Base-by-base conservation (phyloP, 2,797 vertebrate genomes). In the Oreochromis mossambicus region DNA sequence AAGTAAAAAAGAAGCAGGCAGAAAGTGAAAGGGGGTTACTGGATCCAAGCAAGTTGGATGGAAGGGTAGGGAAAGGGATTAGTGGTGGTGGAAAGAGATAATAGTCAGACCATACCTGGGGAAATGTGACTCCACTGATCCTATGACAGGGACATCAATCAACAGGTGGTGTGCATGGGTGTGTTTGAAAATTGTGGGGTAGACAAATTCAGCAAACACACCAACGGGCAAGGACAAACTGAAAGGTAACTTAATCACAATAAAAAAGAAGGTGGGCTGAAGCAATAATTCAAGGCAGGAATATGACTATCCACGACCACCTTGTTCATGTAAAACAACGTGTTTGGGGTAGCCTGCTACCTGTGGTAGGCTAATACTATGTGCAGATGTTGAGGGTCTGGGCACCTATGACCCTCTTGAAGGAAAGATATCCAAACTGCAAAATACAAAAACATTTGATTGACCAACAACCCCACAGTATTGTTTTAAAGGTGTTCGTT, bases 71-170 rank as follows among this genome's bases (percentile, higher is more conserved):
- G 66, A 43, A 66, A 19, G 29, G 68, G 41, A 13, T 46, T 79
- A 14, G 82, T 41, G 63, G 79, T 51, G 73, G 48, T 38, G 75
- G 75, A 38, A 77, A 63, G 78, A 66, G 81, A 77, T 36, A 82
- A 78, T 85, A 83, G 87, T 88, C 73, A 38, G 80, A 88, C 83
- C 91, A 87, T 85, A 85, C 88, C 89, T 90, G 86, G 79, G 87
- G 88, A 93, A 92, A 92, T 93, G 91, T 89, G 89, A 88, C 81
- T 91, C 77, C 58, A 73, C 83, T 92, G 91, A 88, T 86, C 87
- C 84, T 43, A 43, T 87, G 92, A 92, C 88, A 91, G 90, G 81
- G 78, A 80, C 91, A 94, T 95, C 91, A 90, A 94, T 95, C 93
- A 92, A 88, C 90, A 89, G 76, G 84, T 66, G 82, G 82, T 51